phyloP scores from a whole-genome alignment of 1,140 invertebrate genomes.

The Melipona quadrifasciata region DNA sequence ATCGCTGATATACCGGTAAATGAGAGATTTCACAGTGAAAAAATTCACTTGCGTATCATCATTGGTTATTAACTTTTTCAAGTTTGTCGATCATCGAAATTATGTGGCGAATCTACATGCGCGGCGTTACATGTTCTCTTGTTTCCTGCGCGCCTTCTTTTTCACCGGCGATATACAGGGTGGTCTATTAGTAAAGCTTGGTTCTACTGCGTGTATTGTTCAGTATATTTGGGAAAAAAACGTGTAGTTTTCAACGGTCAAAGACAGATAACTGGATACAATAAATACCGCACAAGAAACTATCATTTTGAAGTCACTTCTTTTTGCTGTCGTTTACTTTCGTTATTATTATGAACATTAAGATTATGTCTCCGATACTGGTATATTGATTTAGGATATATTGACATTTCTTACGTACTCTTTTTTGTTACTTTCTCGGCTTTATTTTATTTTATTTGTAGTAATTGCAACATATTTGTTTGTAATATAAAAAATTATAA shows the following conservation, averaged over 20 bases:
- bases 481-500: background rate
- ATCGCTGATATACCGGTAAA: conserved; percentile 24
- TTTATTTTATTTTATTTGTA: background rate
- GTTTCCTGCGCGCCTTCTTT: conserved; percentile 21
- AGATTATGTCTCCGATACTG: background rate
- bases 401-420: background rate
- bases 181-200: background rate
- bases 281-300: background rate
- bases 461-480: background rate
- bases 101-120: conserved; percentile 17
- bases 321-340: background rate
- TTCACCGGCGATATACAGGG: conserved; percentile 6
- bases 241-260: too few relatives aligned
- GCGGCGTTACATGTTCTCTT: background rate
- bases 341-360: background rate
- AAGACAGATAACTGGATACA: conserved; percentile 8
- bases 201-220: background rate
- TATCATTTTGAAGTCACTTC: conserved; percentile 4
- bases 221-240: background rate
- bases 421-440: background rate
- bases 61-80: conserved; percentile 43
- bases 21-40: conserved; percentile 32
- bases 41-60: conserved; percentile 27
- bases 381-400: background rate
- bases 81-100: conserved; percentile 32